Evolutionary conservation across 2,888 invertebrate genomes (phyloP), one percentile per base, ranked within the genome.

Genomic region (Rhyacophila evoluta): DNA sequence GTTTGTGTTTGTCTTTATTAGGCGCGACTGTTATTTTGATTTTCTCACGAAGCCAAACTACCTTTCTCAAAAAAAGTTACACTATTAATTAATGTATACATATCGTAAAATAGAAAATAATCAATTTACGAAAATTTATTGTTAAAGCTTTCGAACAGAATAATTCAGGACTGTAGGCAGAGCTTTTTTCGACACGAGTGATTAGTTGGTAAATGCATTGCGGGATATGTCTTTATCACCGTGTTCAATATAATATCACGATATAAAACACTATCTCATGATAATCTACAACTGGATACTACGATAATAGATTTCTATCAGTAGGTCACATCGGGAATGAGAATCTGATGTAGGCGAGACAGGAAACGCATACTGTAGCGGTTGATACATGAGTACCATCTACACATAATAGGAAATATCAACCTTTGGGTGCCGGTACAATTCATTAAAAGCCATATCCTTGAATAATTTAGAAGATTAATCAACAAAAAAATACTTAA

Each of bases 311-410:
- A 55, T 55, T 55, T 19, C 55, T 55, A 55, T 55, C 55, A 55
- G 55, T 55, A 55, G 55, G 55, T 55, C 55, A 55, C 55, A 55
- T 55, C 55, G 55, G 39, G 55, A 55, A 55, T 55, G 55, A 55
- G 25, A 55, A 8, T 55, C 55, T 55, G 19, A 55, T 55, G 55
- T 25, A 55, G 55, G 55, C 55, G 55, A 55, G 55, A 55, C 55
- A 55, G 55, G 55, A 55, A 55, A 55, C 10, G 55, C 25, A 55
- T 25, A 55, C 55, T 25, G 55, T 19, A 25, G 25, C 25, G 25
- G 8, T 55, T 19, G 10, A 10, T 55, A 55, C 29, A 33, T 4
- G 29, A 33, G 29, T 33, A 33, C 29, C 29, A 33, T 33, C 29
- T n/a, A n/a, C n/a, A n/a, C n/a, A n/a, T n/a, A 33, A 6, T 6